Evolutionary conservation across 2,797 vertebrate species (phyloP), one percentile per base, ranked within the genome.

Genomic region (Poeciliopsis gracilis): DNA sequence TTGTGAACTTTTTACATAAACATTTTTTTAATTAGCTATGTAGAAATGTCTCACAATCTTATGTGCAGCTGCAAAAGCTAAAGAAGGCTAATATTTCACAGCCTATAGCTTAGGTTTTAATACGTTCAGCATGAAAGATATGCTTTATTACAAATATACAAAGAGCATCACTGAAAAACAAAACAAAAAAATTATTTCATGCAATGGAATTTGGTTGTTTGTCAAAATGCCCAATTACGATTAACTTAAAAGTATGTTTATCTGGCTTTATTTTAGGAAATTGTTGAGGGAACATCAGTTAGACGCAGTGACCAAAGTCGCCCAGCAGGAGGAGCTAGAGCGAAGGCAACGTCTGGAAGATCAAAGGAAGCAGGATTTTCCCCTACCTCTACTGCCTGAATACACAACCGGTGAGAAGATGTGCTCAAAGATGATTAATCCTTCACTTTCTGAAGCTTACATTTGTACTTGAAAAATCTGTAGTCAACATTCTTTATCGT

Each of bases 201-300:
- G 6, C 1, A 25, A 25, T 25, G 43, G 3, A 73, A 43, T 23
- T 8, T 41, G 18, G 5, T 30, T 77, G 41, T 18, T 33, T 61
- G 53, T 59, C 30, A 41, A 73, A 18, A 55, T 74, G 2, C 30
- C 25, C 30, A 74, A 38, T 12, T 15, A 9, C 38, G 7, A 4
- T 55, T 9, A 30, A 43, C 43, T 25, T 16, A 12, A 59, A 53
- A 23, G 5, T 23, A 4, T 77, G 9, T 78, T 73, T 49, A 1
- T 49, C 16, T 85, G 38, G 87, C 20, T 81, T 5, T 81, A 81
- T 43, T 43, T 43, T 82, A 99, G 98, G 90, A 99, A 98, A 92
- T 93, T 99, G 79, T 94, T 99, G 84, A 96, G 97, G 78, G 97
- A 98, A 87, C 97, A 99, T 90, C 98, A 99, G 80, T 85, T 99